Conservation (phyloP, 1,140 invertebrate species). For the Diuraphis noxia region DNA sequence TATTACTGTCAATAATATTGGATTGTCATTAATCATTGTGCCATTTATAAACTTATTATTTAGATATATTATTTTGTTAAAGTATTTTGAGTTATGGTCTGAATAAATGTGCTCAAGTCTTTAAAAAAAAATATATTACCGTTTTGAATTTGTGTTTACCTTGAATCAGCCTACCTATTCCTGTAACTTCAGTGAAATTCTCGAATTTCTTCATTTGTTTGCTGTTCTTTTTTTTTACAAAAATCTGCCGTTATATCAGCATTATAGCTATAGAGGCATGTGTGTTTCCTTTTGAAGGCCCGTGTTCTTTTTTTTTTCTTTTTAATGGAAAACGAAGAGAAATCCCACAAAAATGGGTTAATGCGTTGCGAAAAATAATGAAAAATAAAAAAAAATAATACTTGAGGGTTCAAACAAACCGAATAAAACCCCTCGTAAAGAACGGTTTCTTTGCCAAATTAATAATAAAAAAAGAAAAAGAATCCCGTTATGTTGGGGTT, state of each 20-base stretch:
- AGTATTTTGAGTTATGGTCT: slow-evolving; percentile 52
- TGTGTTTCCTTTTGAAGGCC: slow-evolving; percentile 46
- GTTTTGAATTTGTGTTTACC: not conserved
- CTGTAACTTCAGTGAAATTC: not conserved
- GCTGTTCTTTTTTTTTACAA: not conserved
- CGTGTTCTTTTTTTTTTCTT: slow-evolving; percentile 38
- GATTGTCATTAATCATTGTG: slow-evolving; percentile 28
- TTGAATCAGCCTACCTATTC: not conserved
- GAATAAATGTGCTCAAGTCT: slow-evolving; percentile 53
- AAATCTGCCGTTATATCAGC: slow-evolving; percentile 49
- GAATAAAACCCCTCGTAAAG: slow-evolving; percentile 31
- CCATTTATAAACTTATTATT: slow-evolving; percentile 39
- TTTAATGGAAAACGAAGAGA: slow-evolving; percentile 50
- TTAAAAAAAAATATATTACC: slow-evolving; percentile 23
- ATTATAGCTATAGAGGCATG: not conserved
- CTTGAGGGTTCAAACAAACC: slow-evolving; percentile 49
- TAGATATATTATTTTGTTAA: slow-evolving; percentile 46
- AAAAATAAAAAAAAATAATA: slow-evolving; percentile 36
- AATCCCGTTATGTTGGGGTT: slow-evolving; percentile 50
- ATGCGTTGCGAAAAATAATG: slow-evolving; percentile 45
- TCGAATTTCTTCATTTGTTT: slow-evolving; percentile 45
- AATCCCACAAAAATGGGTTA: slow-evolving; percentile 53
- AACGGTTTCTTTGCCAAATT: slow-evolving; percentile 54
- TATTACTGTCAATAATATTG: slow-evolving; percentile 14
- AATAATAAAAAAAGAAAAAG: slow-evolving; percentile 47